phyloP scores from a whole-genome alignment of 2,797 vertebrate genomes.

The Alfaro cultratus region DNA sequence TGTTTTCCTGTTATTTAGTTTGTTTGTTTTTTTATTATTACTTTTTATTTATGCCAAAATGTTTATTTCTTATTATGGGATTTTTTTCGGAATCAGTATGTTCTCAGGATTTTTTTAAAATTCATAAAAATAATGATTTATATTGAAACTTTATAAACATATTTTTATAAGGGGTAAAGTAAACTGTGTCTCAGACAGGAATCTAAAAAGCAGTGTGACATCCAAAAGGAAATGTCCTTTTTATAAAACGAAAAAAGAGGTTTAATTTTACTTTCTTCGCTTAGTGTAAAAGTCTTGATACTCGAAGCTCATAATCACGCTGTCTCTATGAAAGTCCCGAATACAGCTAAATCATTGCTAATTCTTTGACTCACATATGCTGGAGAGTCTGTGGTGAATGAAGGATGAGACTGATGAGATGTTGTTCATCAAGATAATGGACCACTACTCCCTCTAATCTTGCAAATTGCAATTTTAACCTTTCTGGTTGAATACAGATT shows the following conservation, averaged over 20 bases:
- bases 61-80: background rate
- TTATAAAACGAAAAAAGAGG: slow-evolving; percentile 14
- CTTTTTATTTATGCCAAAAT: background rate
- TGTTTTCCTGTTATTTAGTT: background rate
- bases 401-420: background rate
- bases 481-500: slow-evolving; percentile 5
- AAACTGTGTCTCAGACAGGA: slow-evolving; percentile 7
- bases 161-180: background rate
- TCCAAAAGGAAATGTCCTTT: slow-evolving; percentile 23
- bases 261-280: slow-evolving; percentile 13
- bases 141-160: background rate
- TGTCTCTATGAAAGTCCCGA: background rate
- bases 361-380: slow-evolving; percentile 21
- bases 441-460: background rate
- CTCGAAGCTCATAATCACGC: slow-evolving; percentile 10
- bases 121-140: background rate
- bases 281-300: slow-evolving; percentile 9
- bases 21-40: background rate
- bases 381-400: slow-evolving; percentile 3
- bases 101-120: background rate
- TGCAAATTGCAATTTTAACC: background rate
- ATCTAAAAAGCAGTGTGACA: slow-evolving; percentile 17
- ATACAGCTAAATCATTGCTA: background rate
- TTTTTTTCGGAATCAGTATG: background rate
- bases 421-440: slow-evolving; percentile 9